Percentiles rank a stretch among this genome's conserved stretches.
phyloP scores from a whole-genome alignment of 2,888 invertebrate genomes.

The Ophonus ardosiacus region DNA sequence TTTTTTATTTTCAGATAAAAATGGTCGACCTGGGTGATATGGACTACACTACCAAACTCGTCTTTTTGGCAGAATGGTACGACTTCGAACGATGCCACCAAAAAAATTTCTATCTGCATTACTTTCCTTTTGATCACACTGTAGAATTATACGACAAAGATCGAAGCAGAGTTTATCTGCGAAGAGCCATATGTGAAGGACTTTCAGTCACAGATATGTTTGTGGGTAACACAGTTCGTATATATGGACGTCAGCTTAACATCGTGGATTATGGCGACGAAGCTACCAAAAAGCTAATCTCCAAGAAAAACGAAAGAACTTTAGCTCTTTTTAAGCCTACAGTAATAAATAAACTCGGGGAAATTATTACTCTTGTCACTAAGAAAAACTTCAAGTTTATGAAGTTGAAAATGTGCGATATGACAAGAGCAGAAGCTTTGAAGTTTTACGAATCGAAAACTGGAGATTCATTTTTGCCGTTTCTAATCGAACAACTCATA shows the following conservation, averaged over 20 bases:
- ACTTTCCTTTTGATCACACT: slow-evolving; percentile 86
- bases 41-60: slow-evolving; percentile 78
- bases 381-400: slow-evolving; percentile 78
- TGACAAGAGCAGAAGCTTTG: slow-evolving; percentile 82
- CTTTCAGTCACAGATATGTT: slow-evolving; percentile 83
- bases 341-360: slow-evolving; percentile 83
- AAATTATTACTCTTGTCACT: slow-evolving; percentile 84
- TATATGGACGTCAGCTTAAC: slow-evolving; percentile 85
- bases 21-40: slow-evolving; percentile 74
- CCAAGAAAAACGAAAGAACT: slow-evolving; percentile 83
- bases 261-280: slow-evolving; percentile 86
- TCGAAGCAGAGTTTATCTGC: slow-evolving; percentile 75
- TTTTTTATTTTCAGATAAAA: slow-evolving; percentile 47
- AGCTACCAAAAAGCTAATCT: slow-evolving; percentile 81
- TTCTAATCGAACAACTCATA: slow-evolving; percentile 81
- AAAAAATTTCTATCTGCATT: slow-evolving; percentile 87
- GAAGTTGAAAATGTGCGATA: slow-evolving; percentile 84
- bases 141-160: slow-evolving; percentile 82
- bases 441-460: slow-evolving; percentile 80
- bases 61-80: slow-evolving; percentile 91
- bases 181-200: slow-evolving; percentile 83
- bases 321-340: slow-evolving; percentile 89
- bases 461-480: slow-evolving; percentile 81
- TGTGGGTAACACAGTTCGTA: slow-evolving; percentile 84
- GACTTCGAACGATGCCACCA: slow-evolving; percentile 87